A percentile compares a stretch with the other conserved stretches of the same genome.
Conservation (phyloP, 2,113 vertebrate species). For the Lampris incognitus region DNA sequence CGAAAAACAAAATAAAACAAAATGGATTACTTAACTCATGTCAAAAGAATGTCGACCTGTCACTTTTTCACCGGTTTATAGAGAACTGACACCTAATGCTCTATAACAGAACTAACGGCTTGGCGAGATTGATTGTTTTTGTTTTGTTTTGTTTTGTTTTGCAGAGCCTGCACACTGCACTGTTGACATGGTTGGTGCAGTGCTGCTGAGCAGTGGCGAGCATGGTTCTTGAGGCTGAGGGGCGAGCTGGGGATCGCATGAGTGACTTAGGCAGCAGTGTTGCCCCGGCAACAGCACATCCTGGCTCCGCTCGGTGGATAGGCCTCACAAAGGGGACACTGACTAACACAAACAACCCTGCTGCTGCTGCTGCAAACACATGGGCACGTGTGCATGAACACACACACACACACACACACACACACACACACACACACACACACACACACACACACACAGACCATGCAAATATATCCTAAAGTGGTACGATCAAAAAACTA, state of each 20-base stretch:
- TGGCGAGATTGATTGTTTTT: too few species aligned
- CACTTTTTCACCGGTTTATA: too few species aligned
- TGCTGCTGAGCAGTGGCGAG: constrained; percentile 56
- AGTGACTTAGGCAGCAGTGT: constrained; percentile 78
- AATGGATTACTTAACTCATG: too few species aligned
- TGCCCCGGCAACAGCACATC: constrained; percentile 81
- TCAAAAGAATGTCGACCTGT: too few species aligned
- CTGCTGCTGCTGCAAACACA: constrained; percentile 4
- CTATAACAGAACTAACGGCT: too few species aligned
- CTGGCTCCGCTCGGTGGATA: constrained; percentile 69
- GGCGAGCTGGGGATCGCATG: constrained; percentile 63
- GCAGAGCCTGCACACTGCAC: not conserved
- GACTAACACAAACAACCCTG: constrained; percentile 62
- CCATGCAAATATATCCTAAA: too few species aligned
- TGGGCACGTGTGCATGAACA: not conserved
- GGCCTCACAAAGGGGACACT: constrained; percentile 64
- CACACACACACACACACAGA: too few species aligned
- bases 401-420: not conserved
- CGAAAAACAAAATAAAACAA: too few species aligned
- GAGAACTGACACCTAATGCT: too few species aligned
- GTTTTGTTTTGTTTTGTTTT: too few species aligned
- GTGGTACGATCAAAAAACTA: too few species aligned
- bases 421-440: not conserved
- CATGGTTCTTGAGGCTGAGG: constrained; percentile 62
- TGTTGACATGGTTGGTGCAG: constrained; percentile 60